Evolutionary conservation across 37 sponge, comb jelly and placozoan species (phyloP).

Genomic region (Cladorhizidae sp.): DNA sequence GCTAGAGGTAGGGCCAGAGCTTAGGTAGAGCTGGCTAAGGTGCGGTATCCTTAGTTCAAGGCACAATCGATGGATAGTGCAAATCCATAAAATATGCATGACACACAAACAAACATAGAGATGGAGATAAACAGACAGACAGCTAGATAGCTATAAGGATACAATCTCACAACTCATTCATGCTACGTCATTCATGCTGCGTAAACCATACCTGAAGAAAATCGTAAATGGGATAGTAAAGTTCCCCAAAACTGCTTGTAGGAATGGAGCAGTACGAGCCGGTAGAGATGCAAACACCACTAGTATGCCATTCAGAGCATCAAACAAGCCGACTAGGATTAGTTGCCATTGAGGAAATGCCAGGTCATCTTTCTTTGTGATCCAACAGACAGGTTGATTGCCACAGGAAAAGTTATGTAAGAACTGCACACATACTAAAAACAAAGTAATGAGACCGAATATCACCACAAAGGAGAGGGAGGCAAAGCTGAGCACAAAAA

Average conservation of each 20-base stretch:
- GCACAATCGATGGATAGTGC: not conserved
- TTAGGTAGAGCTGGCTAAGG: too few relatives aligned
- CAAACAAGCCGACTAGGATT: constrained; percentile 62
- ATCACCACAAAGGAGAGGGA: constrained; percentile 69
- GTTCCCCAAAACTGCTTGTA: constrained; percentile 75
- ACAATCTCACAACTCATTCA: not conserved
- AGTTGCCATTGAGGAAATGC: constrained; percentile 72
- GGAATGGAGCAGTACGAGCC: constrained; percentile 58
- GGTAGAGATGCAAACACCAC: constrained; percentile 67
- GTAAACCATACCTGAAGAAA: constrained; percentile 52
- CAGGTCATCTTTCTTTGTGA: constrained; percentile 27
- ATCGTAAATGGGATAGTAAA: constrained; percentile 71
- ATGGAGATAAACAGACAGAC: not conserved
- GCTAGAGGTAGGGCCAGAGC: too few relatives aligned
- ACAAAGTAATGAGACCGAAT: constrained; percentile 57
- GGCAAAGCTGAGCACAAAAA: constrained; percentile 64
- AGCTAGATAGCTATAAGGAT: not conserved
- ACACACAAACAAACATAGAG: not conserved
- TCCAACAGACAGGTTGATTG: not conserved
- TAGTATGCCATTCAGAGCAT: constrained; percentile 70
- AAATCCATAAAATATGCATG: not conserved
- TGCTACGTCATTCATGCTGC: not conserved
- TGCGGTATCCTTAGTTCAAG: too few relatives aligned
- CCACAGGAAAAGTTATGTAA: not conserved
- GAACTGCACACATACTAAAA: not conserved